phyloP scores from a whole-genome alignment of 1,140 invertebrate species.

The Streblospio benedicti region DNA sequence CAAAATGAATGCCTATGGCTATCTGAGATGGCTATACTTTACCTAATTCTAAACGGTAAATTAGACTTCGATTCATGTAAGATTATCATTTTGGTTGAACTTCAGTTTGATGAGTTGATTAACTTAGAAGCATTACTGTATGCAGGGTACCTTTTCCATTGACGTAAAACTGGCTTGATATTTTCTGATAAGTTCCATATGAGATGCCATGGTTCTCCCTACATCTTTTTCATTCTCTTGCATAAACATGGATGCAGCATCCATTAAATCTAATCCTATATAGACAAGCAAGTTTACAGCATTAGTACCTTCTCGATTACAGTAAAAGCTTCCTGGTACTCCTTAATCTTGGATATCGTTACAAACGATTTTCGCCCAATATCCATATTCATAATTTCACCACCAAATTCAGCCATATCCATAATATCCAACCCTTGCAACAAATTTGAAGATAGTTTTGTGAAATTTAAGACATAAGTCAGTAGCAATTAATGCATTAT shows the following conservation, averaged over 20 bases:
- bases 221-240: constrained; percentile 61
- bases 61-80: too few relatives aligned
- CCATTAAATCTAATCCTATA: constrained; percentile 64
- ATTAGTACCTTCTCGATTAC: too few relatives aligned
- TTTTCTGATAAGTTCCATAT: constrained; percentile 56
- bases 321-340: too few relatives aligned
- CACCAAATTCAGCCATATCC: constrained; percentile 55
- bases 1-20: too few relatives aligned
- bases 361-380: too few relatives aligned
- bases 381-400: constrained; percentile 52
- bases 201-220: too few relatives aligned
- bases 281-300: too few relatives aligned
- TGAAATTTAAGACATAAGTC: neutral
- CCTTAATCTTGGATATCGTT: too few relatives aligned
- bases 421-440: constrained; percentile 63
- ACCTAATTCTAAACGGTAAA: too few relatives aligned
- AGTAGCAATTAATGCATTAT: neutral
- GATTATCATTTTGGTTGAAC: too few relatives aligned
- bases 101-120: neutral
- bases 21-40: too few relatives aligned
- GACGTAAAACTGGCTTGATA: constrained; percentile 71
- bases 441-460: neutral
- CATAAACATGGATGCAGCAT: constrained; percentile 55
- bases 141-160: constrained; percentile 60
- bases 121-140: constrained; percentile 11